Evolutionary conservation across 2,113 vertebrate species (phyloP).

Genomic region (Pseudonaja textilis): DNA sequence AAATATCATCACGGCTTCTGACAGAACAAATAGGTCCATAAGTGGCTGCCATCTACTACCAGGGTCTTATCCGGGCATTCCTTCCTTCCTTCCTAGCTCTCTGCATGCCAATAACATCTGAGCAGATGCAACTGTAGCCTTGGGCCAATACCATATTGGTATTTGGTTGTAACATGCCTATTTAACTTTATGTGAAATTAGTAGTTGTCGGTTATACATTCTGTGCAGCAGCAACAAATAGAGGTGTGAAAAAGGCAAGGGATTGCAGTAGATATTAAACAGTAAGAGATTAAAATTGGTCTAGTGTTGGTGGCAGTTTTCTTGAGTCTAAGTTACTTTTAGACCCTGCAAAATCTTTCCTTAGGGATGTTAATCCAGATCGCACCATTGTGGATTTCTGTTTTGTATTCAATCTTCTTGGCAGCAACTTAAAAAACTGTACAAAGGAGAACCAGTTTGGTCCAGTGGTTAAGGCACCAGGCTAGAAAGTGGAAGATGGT

Average conservation of each 20-base stretch:
- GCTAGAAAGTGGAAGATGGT: too few relatives aligned
- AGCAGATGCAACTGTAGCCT: not conserved
- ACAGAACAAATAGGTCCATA: not conserved
- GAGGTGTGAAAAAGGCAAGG: not conserved
- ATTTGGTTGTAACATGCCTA: not conserved
- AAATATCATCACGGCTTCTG: not conserved
- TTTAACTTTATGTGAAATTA: not conserved
- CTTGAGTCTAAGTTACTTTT: too few relatives aligned
- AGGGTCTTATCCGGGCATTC: not conserved
- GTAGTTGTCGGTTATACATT: not conserved
- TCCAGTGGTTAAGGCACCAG: too few relatives aligned
- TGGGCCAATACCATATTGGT: not conserved
- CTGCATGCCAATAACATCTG: not conserved
- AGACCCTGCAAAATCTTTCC: too few relatives aligned
- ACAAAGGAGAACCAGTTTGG: too few relatives aligned
- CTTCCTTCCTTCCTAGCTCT: not conserved
- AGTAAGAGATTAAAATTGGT: not conserved
- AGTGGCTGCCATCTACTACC: slow-evolving; percentile 1
- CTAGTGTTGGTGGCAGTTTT: not conserved
- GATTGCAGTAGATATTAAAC: not conserved
- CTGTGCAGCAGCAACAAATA: not conserved
- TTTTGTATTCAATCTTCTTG: too few relatives aligned
- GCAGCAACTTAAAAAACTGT: too few relatives aligned
- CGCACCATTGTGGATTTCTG: too few relatives aligned
- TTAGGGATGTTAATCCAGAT: too few relatives aligned